These are phyloP conservation scores for Stratiolaelaps scimitus DNA, from an alignment of 1,140 invertebrate genomes.

Conservation along the genomic window DNA sequence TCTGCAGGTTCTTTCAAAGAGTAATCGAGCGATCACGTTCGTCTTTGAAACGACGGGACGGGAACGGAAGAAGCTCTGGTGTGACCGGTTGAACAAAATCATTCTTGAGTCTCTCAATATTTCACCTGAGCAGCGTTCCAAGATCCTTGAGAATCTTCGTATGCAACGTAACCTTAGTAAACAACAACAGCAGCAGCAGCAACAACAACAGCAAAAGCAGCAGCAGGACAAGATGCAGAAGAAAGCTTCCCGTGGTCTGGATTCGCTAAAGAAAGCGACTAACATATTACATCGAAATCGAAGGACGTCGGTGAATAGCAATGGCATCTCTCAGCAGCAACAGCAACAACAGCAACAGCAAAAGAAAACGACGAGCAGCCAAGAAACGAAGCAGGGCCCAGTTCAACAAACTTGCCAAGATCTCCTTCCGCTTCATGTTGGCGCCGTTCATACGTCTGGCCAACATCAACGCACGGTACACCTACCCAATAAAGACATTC, in stretches of 20 bases:
- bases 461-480: no score
- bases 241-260: conserved; percentile 16
- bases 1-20: conserved; percentile 22
- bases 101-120: conserved; percentile 12
- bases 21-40: not conserved
- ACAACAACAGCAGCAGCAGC: conserved; percentile 13
- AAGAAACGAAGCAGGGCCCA: no score
- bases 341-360: no score
- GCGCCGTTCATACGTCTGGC: no score
- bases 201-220: conserved; percentile 5
- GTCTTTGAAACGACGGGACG: conserved; percentile 22
- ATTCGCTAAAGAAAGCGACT: conserved; percentile 25
- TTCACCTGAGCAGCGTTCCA: conserved; percentile 17
- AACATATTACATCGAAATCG: conserved; percentile 22
- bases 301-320: conserved; percentile 2
- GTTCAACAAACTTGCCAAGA: no score
- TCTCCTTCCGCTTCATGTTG: no score
- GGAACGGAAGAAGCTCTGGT: conserved; percentile 26
- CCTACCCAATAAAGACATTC: no score
- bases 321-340: no score
- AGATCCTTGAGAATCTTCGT: conserved; percentile 16
- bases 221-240: conserved; percentile 16
- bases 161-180: conserved; percentile 1
- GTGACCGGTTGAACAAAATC: conserved; percentile 23
- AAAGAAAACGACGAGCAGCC: no score